Percentiles rank a stretch among this genome's conserved stretches.
phyloP scores from a whole-genome alignment of 64 coral and sea anemone species.

The Pocillopora damicornis region DNA sequence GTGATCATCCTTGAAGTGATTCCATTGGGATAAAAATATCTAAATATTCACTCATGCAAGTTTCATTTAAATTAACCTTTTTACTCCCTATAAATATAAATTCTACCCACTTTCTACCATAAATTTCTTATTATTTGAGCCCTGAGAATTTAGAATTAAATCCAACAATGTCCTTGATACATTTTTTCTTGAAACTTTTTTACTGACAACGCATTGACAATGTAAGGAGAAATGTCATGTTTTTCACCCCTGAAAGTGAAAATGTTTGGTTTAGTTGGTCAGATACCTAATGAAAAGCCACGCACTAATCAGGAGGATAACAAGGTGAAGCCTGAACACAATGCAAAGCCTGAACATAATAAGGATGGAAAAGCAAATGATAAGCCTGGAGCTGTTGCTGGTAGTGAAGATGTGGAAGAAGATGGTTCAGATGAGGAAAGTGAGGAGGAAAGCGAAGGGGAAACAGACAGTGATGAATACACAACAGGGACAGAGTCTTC shows the following conservation, averaged over 20 bases:
- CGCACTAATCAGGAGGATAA: not conserved
- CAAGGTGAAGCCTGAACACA: not conserved
- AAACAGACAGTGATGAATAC: constrained; percentile 38
- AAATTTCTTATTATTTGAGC: too few species aligned
- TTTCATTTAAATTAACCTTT: too few species aligned
- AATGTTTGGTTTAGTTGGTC: not conserved
- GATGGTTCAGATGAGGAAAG: constrained; percentile 23
- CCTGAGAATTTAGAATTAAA: too few species aligned
- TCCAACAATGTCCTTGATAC: too few species aligned
- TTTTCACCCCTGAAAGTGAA: not conserved
- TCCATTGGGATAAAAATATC: too few species aligned
- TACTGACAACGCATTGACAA: too few species aligned
- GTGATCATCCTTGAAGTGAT: too few species aligned
- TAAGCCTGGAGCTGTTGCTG: not conserved
- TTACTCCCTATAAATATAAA: too few species aligned
- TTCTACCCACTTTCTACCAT: too few species aligned
- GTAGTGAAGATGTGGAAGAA: not conserved
- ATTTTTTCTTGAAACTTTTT: too few species aligned
- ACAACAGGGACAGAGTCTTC: constrained; percentile 3
- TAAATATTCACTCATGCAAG: too few species aligned
- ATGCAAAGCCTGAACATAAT: not conserved
- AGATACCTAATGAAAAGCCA: not conserved
- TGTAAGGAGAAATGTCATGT: too few species aligned
- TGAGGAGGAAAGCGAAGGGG: not conserved
- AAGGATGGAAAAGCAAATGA: not conserved